phyloP scores from a whole-genome alignment of 2,888 invertebrate species.

The Cheilosia pagana region DNA sequence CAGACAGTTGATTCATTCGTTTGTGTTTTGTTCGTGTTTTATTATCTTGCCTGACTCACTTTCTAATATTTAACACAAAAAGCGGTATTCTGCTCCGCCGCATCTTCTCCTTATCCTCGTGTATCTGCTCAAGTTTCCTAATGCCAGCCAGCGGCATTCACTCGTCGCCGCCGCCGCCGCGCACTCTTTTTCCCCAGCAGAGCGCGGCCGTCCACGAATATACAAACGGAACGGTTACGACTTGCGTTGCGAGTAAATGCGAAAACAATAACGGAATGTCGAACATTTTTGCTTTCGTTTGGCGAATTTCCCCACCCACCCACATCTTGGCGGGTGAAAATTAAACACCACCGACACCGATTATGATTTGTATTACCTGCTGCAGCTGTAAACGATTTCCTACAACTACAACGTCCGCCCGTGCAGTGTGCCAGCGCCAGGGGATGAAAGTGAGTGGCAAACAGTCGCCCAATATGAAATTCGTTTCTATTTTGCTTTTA shows the following conservation, averaged over 20 bases:
- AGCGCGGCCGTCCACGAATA: no score
- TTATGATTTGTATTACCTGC: slow-evolving; percentile 46
- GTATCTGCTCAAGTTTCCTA: slow-evolving; percentile 42
- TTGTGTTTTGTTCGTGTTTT: slow-evolving; percentile 12
- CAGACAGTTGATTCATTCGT: slow-evolving; percentile 45
- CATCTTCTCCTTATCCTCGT: slow-evolving; percentile 8
- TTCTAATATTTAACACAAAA: slow-evolving; percentile 65
- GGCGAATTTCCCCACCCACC: slow-evolving; percentile 1
- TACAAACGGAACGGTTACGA: slow-evolving; percentile 1
- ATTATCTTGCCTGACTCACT: slow-evolving; percentile 62
- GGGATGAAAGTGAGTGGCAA: slow-evolving; percentile 39
- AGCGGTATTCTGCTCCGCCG: slow-evolving; percentile 28
- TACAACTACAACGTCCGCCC: no score
- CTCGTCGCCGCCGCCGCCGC: neutral
- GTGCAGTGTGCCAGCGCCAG: neutral
- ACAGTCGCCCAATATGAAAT: neutral
- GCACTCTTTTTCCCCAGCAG: slow-evolving; percentile 11
- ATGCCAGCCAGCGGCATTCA: slow-evolving; percentile 37
- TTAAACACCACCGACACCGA: neutral
- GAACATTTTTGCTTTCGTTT: slow-evolving; percentile 9
- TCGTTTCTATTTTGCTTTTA: slow-evolving; percentile 13
- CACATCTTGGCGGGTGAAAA: slow-evolving; percentile 3
- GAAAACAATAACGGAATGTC: neutral
- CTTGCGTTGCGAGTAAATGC: neutral
- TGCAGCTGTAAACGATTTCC: slow-evolving; percentile 7